Evolutionary conservation across 2,797 vertebrate genomes (phyloP), one percentile per base, ranked within the genome.

Genomic region (Anguilla anguilla): DNA sequence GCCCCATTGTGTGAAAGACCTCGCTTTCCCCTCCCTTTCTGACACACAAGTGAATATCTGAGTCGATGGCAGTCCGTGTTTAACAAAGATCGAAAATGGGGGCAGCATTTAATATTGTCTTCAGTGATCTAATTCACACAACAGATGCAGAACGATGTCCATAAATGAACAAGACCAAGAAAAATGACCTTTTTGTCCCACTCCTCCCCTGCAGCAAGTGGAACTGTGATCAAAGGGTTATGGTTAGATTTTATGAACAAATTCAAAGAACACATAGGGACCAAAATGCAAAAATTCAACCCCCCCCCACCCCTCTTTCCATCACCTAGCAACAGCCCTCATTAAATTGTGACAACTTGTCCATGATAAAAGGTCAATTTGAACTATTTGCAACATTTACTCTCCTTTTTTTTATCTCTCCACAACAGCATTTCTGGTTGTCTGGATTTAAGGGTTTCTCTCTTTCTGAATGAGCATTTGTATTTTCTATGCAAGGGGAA

Each of bases 291-390:
- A 53, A 9, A 9, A 13, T 13, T 9, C 51, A 53, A 53, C 51
- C 7, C 6, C 5, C 69, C 83, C 49, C 67, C 5, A 4, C 81
- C 57, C 6, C 72, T 64, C 39, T 46, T 51, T 85, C 69, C 53
- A 72, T 88, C 83, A 88, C 84, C 87, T 77, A 84, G 87, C 87
- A 88, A 88, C 87, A 49, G 84, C 57, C 39, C 72, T 88, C 69
- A 85, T 88, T 88, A 88, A 85, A 88, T n/a, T 28, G 25, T 43
- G 55, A 81, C 83, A 49, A 88, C 83, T 85, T 85, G 57, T 25
- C 72, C 85, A 85, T 28, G 64, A 85, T 59, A 84, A 79, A 83
- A 69, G 67, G 83, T 85, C 87, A 85, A 61, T 88, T 77, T 74
- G 35, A 53, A 55, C 31, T 51, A 69, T 69, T 10, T 64, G 57